Base-by-base conservation (phyloP, 1,140 invertebrate genomes). In the Hylyphantes graminicola region DNA sequence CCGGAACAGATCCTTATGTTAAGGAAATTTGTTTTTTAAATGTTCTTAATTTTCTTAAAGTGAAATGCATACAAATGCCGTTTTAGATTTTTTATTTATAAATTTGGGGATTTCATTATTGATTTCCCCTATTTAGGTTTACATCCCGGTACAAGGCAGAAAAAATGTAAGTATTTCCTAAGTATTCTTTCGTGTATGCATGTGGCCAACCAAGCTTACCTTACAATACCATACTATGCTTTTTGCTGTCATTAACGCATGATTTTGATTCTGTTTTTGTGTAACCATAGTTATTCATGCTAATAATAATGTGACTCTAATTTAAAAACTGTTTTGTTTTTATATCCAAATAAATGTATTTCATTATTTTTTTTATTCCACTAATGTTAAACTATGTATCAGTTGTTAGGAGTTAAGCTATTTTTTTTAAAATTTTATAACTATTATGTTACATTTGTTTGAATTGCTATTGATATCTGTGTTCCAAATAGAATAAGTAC, bases 81-180 rank as follows among this genome's bases (percentile, higher is more conserved):
- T 35, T 13, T 21, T 48, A 67, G 35, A 10, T 21, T 68, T 15
- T 65, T 21, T 48, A 21, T 21, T 54, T 12, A n/a, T 55, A 17
- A 79, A 21, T 59, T 11, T 59, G 67, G 55, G 78, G n/a, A 70
- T 57, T 70, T 81, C 15, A 70, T 72, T 67, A 48, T 53, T 75
- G 48, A 35, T 74, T 65, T 83, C 70, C 70, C 61, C 48, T 67
- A 53, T 61, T 61, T 76, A 76, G 73, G 82, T 85, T 21, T 54
- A 19, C 72, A 81, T 81, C 79, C 57, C 55, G 75, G 76, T 73
- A 85, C 72, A 79, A 74, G 59, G 64, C 63, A 70, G 68, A 78
- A 54, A 86, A 85, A 64, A 65, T 75, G 75, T 67, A 76, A 77
- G 72, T 68, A 64, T 73, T 78, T 81, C 70, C 54, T 6, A 13